Base-by-base conservation (phyloP, 2,113 vertebrate genomes). In the Poeciliopsis retropinna region DNA sequence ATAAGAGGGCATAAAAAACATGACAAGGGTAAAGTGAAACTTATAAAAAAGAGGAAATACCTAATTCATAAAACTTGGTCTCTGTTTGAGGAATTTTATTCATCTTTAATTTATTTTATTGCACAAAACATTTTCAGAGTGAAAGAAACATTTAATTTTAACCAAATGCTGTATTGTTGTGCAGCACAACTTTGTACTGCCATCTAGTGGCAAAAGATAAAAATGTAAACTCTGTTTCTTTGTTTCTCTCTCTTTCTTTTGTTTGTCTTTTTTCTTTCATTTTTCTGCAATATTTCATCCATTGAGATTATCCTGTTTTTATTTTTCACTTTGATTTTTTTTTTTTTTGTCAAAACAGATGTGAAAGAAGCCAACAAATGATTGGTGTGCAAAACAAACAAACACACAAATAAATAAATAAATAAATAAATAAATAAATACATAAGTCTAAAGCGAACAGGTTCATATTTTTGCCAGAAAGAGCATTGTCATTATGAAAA, bases 161-260 rank as follows among this genome's bases (percentile, higher is more conserved):
- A 61, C 41, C 0, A 10, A 2, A 10, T 11, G 11, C 8, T 22
- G 11, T 1, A 6, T 1, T 64, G 13, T 39, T 27, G 19, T 2
- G 22, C 0, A 28, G 1, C 2, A 37, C 57, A 54, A 78, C 73
- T 78, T 32, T 44, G 65, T 68, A 67, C 62, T 80, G 89, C 90
- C 92, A 91, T 79, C 93, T 93, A 75, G 88, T 88, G 92, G 87
- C 57, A 61, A 29, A 0, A 67, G 1, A 0, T 32, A 32, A 13
- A 9, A 27, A 19, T 47, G 1, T 67, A 3, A 44, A 3, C n/a
- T 11, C 0, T 4, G 1, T 15, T 10, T 1, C 32, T 34, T 34
- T 34, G 7, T 30, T 19, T 47, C 29, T 30, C 13, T 30, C 12
- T 25, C 2, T 51, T 60, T n/a, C 6, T 22, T 17, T n/a, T 5